Base-by-base conservation (phyloP, 2,888 invertebrate species). In the Pimpla rufipes region DNA sequence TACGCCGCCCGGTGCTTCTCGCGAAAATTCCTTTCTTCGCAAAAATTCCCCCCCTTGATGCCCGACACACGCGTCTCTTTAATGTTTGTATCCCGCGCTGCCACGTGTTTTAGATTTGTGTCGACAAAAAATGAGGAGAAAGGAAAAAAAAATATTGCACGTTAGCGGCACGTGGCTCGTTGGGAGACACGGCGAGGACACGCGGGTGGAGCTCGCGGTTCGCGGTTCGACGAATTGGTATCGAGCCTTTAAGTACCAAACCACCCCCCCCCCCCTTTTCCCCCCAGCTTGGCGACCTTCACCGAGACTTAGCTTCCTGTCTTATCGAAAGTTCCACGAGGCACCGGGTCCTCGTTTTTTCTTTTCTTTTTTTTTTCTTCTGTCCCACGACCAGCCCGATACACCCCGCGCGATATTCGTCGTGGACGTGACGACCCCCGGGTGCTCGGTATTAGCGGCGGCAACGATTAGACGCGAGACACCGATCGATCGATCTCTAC, bases 301-400 rank as follows among this genome's bases (percentile, higher is more conserved):
- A 16, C 59, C 29, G 62, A 37, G 18, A 37, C 37, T 62, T 16
- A 62, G 37, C 37, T 62, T 62, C 62, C 18, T 62, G 62, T 18
- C 16, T 62, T 18, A 62, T 6, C 62, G 18, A 16, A 35, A 18
- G n/a, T 18, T 59, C 35, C 35, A 35, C 62, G 62, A 18, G 62
- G 62, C 59, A 21, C 5, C 23, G 23, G 3, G 11, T 21, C 23
- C 13, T 2, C 29, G 29, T 29, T 23, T 23, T 55, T 8, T 55
- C n/a, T n/a, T n/a, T n/a, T n/a, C n/a, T 29, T 23, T 23, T 55
- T 8, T 55, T n/a, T n/a, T n/a, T n/a, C n/a, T n/a, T 23, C 4
- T 23, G 21, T 21, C 21, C 21, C 3, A 11, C 10, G 55, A 23
- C 8, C 13, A 11, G 10, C 21, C 11, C 62, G 62, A 40, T 5